Base-by-base conservation (phyloP, 2,113 vertebrate species). In the Engraulis encrasicolus region DNA sequence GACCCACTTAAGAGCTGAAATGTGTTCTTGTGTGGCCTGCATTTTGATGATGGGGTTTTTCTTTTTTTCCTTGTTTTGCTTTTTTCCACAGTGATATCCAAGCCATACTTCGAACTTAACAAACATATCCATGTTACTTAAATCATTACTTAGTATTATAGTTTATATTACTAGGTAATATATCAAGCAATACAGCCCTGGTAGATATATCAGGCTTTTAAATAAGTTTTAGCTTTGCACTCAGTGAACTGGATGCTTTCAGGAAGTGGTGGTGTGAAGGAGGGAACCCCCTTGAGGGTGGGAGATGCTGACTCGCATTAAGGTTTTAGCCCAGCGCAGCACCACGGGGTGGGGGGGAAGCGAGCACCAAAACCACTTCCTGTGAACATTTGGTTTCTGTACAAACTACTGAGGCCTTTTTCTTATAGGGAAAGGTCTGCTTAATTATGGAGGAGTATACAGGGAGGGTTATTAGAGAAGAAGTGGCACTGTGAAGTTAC, bases 61-160 rank as follows among this genome's bases (percentile, higher is more conserved):
- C n/a, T 11, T 14, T 66, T 74, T n/a, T 74, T 74, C 66, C 66
- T 54, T 36, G 27, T 83, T 79, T n/a, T 61, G 58, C 23, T 14
- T 66, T 74, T n/a, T 74, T 74, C 66, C 66, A 34, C 31, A 17
- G 27, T 71, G 85, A 80, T 78, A 81, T 78, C 7, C 6, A 88
- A 90, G 87, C 88, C 87, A 90, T 89, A 90, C 71, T 54, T 82
- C 83, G 83, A 58, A 84, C 82, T 82, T n/a, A 58, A 71, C 40
- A 82, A 83, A 86, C 85, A 87, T 87, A 87, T 89, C 85, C 19
- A 34, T 78, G 50, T 45, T 84, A 80, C 83, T 81, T 79, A 74
- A 80, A 80, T 81, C 81, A 52, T 37, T 52, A 23, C 50, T 23
- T 79, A 80, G 34, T 34, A 34, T 45, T 80, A 48, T 80, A 27